Conservation (phyloP, 2,797 vertebrate species). For the Halcyon badia region DNA sequence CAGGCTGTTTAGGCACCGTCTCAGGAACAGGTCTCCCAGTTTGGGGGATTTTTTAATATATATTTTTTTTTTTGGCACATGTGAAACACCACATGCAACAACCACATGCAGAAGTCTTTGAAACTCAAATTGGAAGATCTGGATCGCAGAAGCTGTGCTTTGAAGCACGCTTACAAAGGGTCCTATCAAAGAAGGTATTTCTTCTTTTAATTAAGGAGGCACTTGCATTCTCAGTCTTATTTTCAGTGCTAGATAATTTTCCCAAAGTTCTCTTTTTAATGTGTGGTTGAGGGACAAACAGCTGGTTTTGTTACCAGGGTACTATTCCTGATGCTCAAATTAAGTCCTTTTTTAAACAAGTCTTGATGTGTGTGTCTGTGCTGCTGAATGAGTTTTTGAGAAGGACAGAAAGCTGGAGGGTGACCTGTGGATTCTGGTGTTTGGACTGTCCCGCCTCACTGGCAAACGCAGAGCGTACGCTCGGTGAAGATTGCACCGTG, state of each 20-base stretch:
- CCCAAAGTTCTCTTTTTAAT: constrained; percentile 29
- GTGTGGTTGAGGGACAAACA: background rate
- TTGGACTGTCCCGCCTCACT: background rate
- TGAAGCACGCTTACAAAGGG: constrained; percentile 66
- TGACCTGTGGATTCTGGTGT: background rate
- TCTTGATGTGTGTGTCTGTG: background rate
- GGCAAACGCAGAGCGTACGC: accelerated
- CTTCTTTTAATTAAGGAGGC: constrained; percentile 59
- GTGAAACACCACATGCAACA: constrained; percentile 17
- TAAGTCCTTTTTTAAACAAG: background rate
- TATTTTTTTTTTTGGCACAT: constrained; percentile 39
- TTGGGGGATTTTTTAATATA: background rate
- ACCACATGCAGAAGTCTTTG: constrained; percentile 65
- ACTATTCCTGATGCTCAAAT: background rate
- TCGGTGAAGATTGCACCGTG: background rate
- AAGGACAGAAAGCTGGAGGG: background rate
- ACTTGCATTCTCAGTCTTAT: constrained; percentile 34
- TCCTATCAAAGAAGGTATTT: constrained; percentile 69
- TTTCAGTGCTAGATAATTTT: constrained; percentile 45
- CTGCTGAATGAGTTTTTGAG: background rate
- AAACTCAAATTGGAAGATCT: constrained; percentile 67
- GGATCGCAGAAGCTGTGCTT: constrained; percentile 65
- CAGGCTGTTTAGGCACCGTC: background rate
- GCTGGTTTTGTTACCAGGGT: background rate
- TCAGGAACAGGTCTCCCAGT: constrained; percentile 35